Evolutionary conservation across 2,888 invertebrate species (phyloP).

Genomic region (Drosophila picticornis): DNA sequence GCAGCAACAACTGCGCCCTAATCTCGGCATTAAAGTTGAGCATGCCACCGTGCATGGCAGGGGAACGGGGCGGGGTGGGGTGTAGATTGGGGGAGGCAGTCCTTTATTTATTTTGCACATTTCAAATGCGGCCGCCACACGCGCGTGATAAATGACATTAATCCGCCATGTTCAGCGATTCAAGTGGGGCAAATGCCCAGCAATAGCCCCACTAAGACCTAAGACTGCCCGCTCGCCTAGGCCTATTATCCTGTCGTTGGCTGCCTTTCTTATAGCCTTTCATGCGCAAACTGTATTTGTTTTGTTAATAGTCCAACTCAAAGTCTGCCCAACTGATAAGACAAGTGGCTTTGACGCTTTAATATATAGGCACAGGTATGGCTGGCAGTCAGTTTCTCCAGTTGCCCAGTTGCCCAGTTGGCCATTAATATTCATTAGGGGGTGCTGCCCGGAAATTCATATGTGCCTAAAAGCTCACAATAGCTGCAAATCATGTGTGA

Average conservation of each 20-base stretch:
- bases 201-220: slow-evolving; percentile 17
- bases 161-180: slow-evolving; percentile 78
- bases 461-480: slow-evolving; percentile 33
- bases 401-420: slow-evolving; percentile 37
- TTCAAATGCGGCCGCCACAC: slow-evolving; percentile 63
- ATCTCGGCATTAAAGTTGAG: slow-evolving; percentile 57
- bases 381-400: slow-evolving; percentile 56
- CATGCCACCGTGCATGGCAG: slow-evolving; percentile 27
- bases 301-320: slow-evolving; percentile 76
- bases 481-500: slow-evolving; percentile 20
- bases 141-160: slow-evolving; percentile 82
- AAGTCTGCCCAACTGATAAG: slow-evolving; percentile 72
- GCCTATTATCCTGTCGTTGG: slow-evolving; percentile 30
- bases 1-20: slow-evolving; percentile 65
- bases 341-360: slow-evolving; percentile 76
- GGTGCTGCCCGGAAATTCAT: slow-evolving; percentile 24
- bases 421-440: slow-evolving; percentile 78
- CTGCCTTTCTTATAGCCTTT: slow-evolving; percentile 37
- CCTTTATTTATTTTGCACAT: slow-evolving; percentile 74
- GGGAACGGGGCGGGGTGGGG: not conserved
- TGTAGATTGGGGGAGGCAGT: slow-evolving; percentile 17
- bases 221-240: slow-evolving; percentile 43
- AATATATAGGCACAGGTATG: slow-evolving; percentile 74
- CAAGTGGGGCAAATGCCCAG: slow-evolving; percentile 52
- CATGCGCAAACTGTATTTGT: slow-evolving; percentile 77